Percentiles rank a stretch among this genome's conserved stretches.
Evolutionary conservation across 2,113 vertebrate species (phyloP).

Genomic region (Neodon shergylaensis): DNA sequence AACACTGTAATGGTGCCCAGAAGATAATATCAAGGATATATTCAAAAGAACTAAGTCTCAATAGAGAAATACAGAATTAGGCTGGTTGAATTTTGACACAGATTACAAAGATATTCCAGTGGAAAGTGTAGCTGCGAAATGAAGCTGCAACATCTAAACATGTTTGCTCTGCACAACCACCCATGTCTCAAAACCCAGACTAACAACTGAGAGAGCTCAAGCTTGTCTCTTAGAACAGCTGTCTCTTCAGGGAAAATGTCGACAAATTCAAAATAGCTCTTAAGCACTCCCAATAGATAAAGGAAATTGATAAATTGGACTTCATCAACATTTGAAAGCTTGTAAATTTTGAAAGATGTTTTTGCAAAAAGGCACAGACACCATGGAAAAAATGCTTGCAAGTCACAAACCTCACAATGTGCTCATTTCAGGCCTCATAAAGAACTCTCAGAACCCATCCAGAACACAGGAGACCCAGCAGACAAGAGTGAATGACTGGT

Average conservation of each 20-base stretch:
- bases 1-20: neutral
- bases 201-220: neutral
- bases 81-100: neutral
- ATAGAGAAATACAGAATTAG: neutral
- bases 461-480: neutral
- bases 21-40: neutral
- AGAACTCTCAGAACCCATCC: neutral
- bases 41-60: neutral
- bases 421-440: neutral
- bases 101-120: neutral
- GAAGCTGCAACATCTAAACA: neutral
- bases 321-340: neutral
- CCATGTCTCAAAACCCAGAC: neutral
- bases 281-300: neutral
- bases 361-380: neutral
- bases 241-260: neutral
- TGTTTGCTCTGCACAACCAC: neutral
- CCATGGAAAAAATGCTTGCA: neutral
- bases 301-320: neutral
- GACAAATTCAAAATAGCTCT: neutral
- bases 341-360: neutral
- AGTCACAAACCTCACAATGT: neutral
- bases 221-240: neutral
- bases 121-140: neutral
- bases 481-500: neutral